A percentile compares a stretch with the other conserved stretches of the same genome.
Conservation (phyloP, 2,888 invertebrate species). For the Melinaea marsaeus region DNA sequence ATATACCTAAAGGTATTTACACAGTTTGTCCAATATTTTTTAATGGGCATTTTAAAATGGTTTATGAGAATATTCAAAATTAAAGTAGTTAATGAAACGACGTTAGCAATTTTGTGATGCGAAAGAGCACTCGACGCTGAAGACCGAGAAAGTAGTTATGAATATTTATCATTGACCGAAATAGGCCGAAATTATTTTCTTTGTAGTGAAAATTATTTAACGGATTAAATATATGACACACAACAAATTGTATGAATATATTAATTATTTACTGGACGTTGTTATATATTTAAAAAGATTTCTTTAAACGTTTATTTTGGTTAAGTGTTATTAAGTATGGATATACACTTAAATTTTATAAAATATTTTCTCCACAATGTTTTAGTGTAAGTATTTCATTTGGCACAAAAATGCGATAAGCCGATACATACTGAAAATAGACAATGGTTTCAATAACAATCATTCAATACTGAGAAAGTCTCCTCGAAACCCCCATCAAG, state of each 20-base stretch:
- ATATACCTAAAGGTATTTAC: too few species aligned
- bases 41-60: not conserved
- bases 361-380: too few species aligned
- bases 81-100: constrained; percentile 26
- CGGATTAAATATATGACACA: constrained; percentile 25
- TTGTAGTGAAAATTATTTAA: constrained; percentile 23
- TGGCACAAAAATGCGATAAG: not conserved
- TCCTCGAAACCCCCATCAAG: constrained; percentile 31
- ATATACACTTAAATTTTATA: too few species aligned
- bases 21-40: too few species aligned
- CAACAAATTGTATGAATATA: constrained; percentile 1
- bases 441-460: constrained; percentile 21
- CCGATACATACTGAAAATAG: not conserved
- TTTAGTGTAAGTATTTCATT: not conserved
- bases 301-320: too few species aligned
- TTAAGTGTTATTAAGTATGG: too few species aligned
- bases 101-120: constrained; percentile 37
- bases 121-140: constrained; percentile 31
- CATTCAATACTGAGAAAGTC: constrained; percentile 43
- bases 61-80: constrained; percentile 2
- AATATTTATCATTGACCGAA: constrained; percentile 39
- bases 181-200: constrained; percentile 31
- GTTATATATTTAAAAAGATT: too few species aligned
- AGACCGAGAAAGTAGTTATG: constrained; percentile 36
- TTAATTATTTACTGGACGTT: not conserved